Base-by-base conservation (phyloP, 2,113 vertebrate genomes). In the Syngnathoides biaculeatus region DNA sequence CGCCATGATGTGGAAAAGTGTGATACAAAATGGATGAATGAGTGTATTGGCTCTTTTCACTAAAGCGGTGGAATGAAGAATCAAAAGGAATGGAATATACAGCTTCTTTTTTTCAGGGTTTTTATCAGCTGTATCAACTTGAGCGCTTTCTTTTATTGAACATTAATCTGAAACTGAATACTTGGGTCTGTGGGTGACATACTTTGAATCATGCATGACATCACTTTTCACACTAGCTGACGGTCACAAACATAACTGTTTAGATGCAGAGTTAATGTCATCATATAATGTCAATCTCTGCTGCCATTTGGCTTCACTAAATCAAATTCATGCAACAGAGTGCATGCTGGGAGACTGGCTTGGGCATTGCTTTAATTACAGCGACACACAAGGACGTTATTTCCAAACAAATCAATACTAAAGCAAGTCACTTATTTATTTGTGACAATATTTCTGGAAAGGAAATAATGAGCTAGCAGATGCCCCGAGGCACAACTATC, bases 321-420 rank as follows among this genome's bases (percentile, higher is more conserved):
- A 85, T 78, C 79, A 75, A 83, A 82, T 61, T 65, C 71, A 78
- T 71, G 80, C 68, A 64, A 57, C 71, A 68, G 65, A 63, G 68
- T 56, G 72, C 60, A 84, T 35, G 39, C 38, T 15, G 38, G 38
- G 84, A 73, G 77, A 79, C 77, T 67, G 82, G 72, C 79, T 80
- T 75, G 70, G 68, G 47, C 67, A 58, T 47, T 75, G 75, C 79
- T 79, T 88, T 90, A 89, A 91, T 90, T 90, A 90, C 52, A 26
- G 13, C 13, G 48, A 4, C 80, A 72, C 78, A 78, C 77, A 71
- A 84, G 71, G 85, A 86, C 83, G 85, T 83, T 65, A 88, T 89
- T 88, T 84, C 70, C 82, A 80, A 86, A 84, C 79, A 84, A 88
- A 90, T 91, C 91, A 90, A 91, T 92, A 90, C 66, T 78, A 61